These are phyloP conservation scores for Chlorodrepanis virens DNA, from an alignment of 2,113 vertebrate species.

Conservation along the genomic window DNA sequence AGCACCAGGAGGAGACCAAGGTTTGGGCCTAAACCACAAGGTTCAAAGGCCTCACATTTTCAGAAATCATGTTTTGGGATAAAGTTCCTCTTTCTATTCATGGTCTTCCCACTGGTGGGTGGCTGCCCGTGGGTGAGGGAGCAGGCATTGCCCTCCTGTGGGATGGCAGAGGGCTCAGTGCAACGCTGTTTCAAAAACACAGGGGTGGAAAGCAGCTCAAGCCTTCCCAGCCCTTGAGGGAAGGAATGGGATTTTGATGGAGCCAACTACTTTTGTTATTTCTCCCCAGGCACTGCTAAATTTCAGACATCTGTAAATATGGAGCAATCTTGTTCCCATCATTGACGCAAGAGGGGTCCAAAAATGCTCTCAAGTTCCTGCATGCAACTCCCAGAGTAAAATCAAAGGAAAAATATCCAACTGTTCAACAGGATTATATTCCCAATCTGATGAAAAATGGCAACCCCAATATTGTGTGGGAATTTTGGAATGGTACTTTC, in stretches of 20 bases:
- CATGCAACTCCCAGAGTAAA: not conserved
- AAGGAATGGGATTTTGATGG: not conserved
- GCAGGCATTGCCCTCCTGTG: not conserved
- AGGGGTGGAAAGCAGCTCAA: rapidly evolving
- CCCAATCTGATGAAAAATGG: not conserved
- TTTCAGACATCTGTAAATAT: not conserved
- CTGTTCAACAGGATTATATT: not conserved
- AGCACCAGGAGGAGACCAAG: not conserved
- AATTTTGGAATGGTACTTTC: not conserved
- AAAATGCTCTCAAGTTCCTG: not conserved
- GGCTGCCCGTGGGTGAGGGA: not conserved
- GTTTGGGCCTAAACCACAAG: not conserved
- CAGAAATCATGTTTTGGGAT: not conserved
- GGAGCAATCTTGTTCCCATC: not conserved
- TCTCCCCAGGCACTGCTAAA: not conserved
- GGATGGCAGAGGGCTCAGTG: not conserved
- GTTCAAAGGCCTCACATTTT: not conserved
- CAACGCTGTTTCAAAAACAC: not conserved
- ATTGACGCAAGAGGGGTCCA: rapidly evolving
- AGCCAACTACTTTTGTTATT: not conserved
- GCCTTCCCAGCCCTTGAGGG: not conserved
- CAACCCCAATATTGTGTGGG: not conserved
- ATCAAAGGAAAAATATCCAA: not conserved
- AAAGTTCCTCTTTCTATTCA: not conserved
- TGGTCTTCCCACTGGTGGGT: not conserved